Evolutionary conservation across 2,888 invertebrate genomes (phyloP).

Genomic region (Drosophila formosana): DNA sequence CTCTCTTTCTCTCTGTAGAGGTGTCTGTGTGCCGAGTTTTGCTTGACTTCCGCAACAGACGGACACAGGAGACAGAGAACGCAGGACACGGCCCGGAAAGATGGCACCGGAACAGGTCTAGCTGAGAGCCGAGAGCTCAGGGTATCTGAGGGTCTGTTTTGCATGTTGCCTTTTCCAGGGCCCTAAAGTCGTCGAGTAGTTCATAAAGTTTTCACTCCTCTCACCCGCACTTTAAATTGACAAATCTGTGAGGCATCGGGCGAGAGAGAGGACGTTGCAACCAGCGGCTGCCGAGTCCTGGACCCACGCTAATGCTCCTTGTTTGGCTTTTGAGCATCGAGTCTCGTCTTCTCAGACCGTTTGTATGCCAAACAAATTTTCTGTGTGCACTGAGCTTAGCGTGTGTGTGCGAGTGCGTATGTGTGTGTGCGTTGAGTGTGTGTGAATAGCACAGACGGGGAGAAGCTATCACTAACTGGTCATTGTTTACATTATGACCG

Average conservation of each 20-base stretch:
- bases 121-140: conserved; percentile 9
- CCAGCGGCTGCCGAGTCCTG: conserved; percentile 10
- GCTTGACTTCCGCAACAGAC: conserved; percentile 57
- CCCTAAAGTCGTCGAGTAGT: conserved; percentile 53
- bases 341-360: conserved; percentile 28
- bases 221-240: conserved; percentile 47
- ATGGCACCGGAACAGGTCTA: conserved; percentile 59
- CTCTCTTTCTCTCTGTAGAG: conserved; percentile 17
- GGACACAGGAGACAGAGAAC: conserved; percentile 47
- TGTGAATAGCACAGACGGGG: conserved; percentile 5
- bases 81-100: conserved; percentile 51
- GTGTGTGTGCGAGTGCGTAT: conserved; percentile 34
- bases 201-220: conserved; percentile 61
- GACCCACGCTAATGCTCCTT: conserved; percentile 59
- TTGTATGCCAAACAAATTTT: conserved; percentile 67
- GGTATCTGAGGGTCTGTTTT: conserved; percentile 48
- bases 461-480: conserved; percentile 54
- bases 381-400: conserved; percentile 53
- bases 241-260: conserved; percentile 46
- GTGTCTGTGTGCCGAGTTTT: conserved; percentile 45
- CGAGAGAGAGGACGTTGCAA: background rate
- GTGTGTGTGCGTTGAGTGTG: conserved; percentile 3
- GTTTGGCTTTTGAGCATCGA: conserved; percentile 60
- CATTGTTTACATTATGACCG: conserved; percentile 60
- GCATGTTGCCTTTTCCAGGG: conserved; percentile 62